Evolutionary conservation across 2,113 vertebrate species (phyloP), one percentile per base, ranked within the genome.

Genomic region (Amblyornis subalaris): DNA sequence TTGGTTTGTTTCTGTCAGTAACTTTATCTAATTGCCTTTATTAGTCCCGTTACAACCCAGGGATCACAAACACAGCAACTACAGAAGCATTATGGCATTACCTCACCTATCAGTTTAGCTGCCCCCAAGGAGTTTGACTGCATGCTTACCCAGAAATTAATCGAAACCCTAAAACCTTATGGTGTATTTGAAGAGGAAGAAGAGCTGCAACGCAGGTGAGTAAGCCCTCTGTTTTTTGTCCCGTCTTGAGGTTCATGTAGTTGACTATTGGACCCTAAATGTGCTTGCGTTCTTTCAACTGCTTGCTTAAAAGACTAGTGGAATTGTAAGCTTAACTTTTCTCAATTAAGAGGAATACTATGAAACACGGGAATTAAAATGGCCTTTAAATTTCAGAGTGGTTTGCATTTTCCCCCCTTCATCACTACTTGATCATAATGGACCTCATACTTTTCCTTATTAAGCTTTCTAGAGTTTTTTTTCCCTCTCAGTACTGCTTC

Each of bases 101-200:
- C 98, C 50, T 98, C 98, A 88, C 98, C 98, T 47, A 99, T 99
- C 98, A 99, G 98, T 97, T 95, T 99, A 97, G 98, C 98, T 76
- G 95, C 95, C 87, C 99, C 99, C 55, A 98, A 98, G 96, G 98
- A 99, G 94, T 95, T 97, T 31, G 99, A 99, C 94, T 97, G 98
- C 96, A 93, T 97, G 35, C 98, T 98, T 79, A 98, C 98, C n/a
- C 98, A 98, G 96, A 98, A 98, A 90, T 97, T 99, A 67, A 98
- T 98, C 0, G 98, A 99, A 77, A 98, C 98, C 4, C 95, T 99
- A 58, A 98, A 98, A 91, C 98, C 98, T 29, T 99, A 98, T 12
- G 98, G 98, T 8, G 98, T 99, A 14, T 99, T 99, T 96, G 98
- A 99, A 96, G 98, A 99, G 64, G 98, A 99, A 61, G 96, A 98